Evolutionary conservation across 2,888 invertebrate species (phyloP).

Genomic region (Drosophila villosipedis): DNA sequence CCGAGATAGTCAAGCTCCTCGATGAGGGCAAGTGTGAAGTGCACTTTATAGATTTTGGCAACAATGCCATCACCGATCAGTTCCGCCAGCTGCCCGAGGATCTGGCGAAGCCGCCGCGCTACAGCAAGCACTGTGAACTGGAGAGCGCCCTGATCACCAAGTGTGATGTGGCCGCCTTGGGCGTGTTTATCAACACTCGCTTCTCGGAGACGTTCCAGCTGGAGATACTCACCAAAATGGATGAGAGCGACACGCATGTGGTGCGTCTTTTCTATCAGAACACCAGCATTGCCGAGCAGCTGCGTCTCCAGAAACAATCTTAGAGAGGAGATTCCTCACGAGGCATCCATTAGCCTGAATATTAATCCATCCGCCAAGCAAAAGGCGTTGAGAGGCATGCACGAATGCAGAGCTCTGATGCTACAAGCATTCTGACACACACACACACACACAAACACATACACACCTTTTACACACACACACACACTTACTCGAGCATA

Average conservation of each 20-base stretch:
- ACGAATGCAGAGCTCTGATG: constrained; percentile 17
- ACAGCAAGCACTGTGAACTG: constrained; percentile 88
- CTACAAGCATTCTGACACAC: constrained; percentile 32
- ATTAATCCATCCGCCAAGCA: constrained; percentile 26
- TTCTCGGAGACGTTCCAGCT: constrained; percentile 86
- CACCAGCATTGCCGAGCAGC: constrained; percentile 78
- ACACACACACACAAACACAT: constrained; percentile 13
- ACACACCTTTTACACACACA: constrained; percentile 14
- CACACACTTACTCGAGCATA: constrained; percentile 50
- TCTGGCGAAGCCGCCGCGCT: constrained; percentile 86
- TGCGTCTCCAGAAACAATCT: constrained; percentile 64
- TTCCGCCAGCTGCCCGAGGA: constrained; percentile 88
- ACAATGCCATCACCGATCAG: constrained; percentile 87
- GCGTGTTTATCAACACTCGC: constrained; percentile 88
- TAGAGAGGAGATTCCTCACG: constrained; percentile 18
- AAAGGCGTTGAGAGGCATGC: constrained; percentile 39
- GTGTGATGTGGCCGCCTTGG: constrained; percentile 88
- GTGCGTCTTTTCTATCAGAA: constrained; percentile 83
- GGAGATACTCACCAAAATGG: constrained; percentile 78
- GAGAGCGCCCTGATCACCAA: constrained; percentile 86
- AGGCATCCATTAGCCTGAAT: not conserved
- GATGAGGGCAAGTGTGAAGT: constrained; percentile 91
- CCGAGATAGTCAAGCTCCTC: constrained; percentile 88
- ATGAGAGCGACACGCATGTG: constrained; percentile 56
- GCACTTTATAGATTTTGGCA: constrained; percentile 91